Conservation (phyloP, 2,797 vertebrate genomes). For the Anomalospiza imberbis region DNA sequence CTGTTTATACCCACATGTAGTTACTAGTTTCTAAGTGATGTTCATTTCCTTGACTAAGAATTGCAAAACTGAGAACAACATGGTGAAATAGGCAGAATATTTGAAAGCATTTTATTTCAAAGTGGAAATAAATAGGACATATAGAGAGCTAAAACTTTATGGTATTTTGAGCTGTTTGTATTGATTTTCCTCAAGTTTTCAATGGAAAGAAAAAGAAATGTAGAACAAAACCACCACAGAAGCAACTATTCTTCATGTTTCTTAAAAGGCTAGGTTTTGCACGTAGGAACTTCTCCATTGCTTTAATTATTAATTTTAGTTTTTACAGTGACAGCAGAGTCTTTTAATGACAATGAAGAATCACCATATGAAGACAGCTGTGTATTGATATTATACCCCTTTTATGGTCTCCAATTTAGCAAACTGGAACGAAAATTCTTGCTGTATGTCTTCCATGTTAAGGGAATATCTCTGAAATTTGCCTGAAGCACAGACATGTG, state of each 20-base stretch:
- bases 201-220: not conserved
- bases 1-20: conserved; percentile 60
- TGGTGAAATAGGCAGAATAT: conserved; percentile 15
- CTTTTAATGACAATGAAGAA: not conserved
- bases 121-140: not conserved
- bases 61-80: conserved; percentile 41
- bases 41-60: conserved; percentile 47
- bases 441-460: not conserved
- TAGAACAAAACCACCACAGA: not conserved
- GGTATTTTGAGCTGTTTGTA: not conserved
- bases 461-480: not conserved
- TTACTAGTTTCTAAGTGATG: conserved; percentile 51
- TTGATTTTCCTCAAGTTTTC: not conserved
- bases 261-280: not conserved
- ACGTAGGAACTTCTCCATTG: not conserved
- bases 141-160: not conserved
- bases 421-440: not conserved
- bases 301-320: not conserved
- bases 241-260: not conserved
- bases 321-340: not conserved
- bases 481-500: not conserved
- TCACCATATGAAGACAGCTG: not conserved
- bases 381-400: not conserved
- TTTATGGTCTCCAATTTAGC: not conserved
- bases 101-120: not conserved